Evolutionary conservation across 2,113 vertebrate genomes (phyloP).

Genomic region (Pristiophorus japonicus): DNA sequence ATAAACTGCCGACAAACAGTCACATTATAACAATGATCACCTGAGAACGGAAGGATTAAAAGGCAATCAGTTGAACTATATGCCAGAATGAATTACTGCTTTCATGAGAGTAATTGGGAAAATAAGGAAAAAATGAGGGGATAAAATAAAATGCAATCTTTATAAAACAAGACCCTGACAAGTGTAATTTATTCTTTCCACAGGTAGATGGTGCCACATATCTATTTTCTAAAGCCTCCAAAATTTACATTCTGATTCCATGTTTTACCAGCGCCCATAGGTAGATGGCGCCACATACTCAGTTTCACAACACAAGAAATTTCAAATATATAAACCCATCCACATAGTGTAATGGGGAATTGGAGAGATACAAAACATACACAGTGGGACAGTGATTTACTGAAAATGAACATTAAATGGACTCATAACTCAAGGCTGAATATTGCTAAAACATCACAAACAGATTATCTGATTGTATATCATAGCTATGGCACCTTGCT

Average conservation of each 20-base stretch:
- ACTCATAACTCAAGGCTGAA: not conserved
- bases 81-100: not conserved
- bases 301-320: not conserved
- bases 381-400: not conserved
- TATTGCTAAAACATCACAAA: not conserved
- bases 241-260: not conserved
- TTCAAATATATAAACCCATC: not conserved
- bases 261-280: not conserved
- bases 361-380: not conserved
- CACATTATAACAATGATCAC: not conserved
- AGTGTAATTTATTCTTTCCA: not conserved
- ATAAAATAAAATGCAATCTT: not conserved
- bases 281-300: not conserved
- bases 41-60: not conserved
- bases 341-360: not conserved
- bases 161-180: not conserved
- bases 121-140: not conserved
- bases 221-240: not conserved
- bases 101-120: not conserved
- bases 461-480: not conserved
- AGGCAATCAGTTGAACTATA: not conserved
- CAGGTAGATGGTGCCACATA: not conserved
- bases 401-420: not conserved
- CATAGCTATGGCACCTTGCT: not conserved
- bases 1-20: not conserved